Evolutionary conservation across 2,888 invertebrate genomes (phyloP), one percentile per base, ranked within the genome.

Genomic region (Torymus texanus): DNA sequence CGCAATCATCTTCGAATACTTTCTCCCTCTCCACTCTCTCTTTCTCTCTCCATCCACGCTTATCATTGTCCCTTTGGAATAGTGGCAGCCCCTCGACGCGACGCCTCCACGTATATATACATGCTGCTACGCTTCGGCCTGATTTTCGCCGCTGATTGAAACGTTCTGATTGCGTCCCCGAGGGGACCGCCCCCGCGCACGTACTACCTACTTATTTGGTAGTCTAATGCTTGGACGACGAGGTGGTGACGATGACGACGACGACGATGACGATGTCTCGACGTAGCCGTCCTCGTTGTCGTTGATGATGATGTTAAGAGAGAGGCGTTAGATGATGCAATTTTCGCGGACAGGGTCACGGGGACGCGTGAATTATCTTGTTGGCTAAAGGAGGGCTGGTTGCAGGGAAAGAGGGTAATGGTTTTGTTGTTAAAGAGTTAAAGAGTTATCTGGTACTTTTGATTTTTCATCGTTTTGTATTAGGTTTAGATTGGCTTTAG

Each of bases 101-200:
- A 41, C 41, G 41, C 41, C 41, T 41, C 41, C 41, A 8, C 41
- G 41, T 41, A 41, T 41, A 41, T 29, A 29, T 41, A 41, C 66
- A 12, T n/a, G 41, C 18, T 41, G 56, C 18, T 18, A 11, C 58
- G 63, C 72, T 16, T 29, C 74, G 63, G 58, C 65, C 81, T 75
- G 75, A 77, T 78, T 78, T 77, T 74, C 75, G 71, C 13, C 53
- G 67, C 80, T 90, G 90, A 90, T 90, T 90, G 90, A 90, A 90
- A 90, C 89, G 90, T 90, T 86, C 89, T 90, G 90, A 90, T 90
- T 90, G 90, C 89, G 87, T 88, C 88, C 89, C 90, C 87, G 85
- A 85, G 87, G 88, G 87, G 86, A 85, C 83, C 84, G 59, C 83
- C 83, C 81, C 85, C 82, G 81, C 13, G n/a, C 75, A 58, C 86